These are phyloP conservation scores for Coelinius sp. DNA, from an alignment of 2,888 invertebrate genomes.

Conservation along the genomic window DNA sequence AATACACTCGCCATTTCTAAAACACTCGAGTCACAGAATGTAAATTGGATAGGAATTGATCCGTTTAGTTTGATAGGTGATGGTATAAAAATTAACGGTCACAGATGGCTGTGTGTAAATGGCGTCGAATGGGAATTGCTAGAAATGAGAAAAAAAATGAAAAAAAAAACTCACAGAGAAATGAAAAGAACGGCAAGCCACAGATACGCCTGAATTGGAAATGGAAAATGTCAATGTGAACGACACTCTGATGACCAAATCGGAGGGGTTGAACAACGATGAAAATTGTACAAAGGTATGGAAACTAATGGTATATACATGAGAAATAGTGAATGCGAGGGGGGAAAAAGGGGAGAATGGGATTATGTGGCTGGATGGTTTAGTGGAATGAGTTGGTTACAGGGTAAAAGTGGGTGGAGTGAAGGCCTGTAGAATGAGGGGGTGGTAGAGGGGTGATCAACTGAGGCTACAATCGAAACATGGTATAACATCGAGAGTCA, in stretches of 20 bases:
- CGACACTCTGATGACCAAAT: background rate
- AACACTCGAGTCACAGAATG: background rate
- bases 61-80: constrained; percentile 7
- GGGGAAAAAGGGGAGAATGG: background rate
- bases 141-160: background rate
- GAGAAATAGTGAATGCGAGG: constrained; percentile 6
- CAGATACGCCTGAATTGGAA: constrained; percentile 3
- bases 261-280: constrained; percentile 1
- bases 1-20: background rate
- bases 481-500: background rate
- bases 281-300: constrained; percentile 14
- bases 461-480: constrained; percentile 5
- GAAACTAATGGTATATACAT: constrained; percentile 17
- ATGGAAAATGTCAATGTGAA: constrained; percentile 7
- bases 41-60: constrained; percentile 15
- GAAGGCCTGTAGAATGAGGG: background rate
- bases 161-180: background rate
- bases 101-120: background rate
- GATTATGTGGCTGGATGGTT: constrained; percentile 20
- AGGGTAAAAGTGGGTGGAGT: background rate
- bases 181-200: background rate
- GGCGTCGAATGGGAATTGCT: background rate
- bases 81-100: constrained; percentile 3
- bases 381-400: constrained; percentile 17
- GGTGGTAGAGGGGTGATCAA: background rate